Conservation (phyloP, 2,797 vertebrate genomes). For the Myotis findleyi region DNA sequence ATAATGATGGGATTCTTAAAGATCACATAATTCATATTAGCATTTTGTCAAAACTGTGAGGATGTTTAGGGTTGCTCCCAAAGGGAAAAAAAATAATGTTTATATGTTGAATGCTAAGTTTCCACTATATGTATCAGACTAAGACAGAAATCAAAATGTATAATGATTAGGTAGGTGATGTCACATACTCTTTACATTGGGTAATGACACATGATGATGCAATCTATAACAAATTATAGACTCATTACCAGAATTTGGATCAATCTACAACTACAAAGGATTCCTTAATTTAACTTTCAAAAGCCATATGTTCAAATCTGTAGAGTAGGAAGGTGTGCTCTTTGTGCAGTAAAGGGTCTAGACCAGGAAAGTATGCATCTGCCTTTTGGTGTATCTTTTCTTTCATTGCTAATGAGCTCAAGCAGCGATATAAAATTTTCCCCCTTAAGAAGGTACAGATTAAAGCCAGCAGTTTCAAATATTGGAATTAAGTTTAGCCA, state of each 20-base stretch:
- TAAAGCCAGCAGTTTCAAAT: conserved; percentile 53
- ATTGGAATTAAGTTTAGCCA: conserved; percentile 37
- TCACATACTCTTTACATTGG: background rate
- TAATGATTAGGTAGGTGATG: background rate
- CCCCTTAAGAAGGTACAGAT: background rate
- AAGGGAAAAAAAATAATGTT: background rate
- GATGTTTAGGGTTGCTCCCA: background rate
- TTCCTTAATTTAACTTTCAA: background rate
- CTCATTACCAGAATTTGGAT: background rate
- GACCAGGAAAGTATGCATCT: background rate
- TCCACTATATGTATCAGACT: background rate
- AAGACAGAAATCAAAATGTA: background rate
- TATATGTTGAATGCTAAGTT: background rate
- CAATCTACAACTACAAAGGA: background rate
- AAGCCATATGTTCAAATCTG: background rate
- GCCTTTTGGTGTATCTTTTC: background rate
- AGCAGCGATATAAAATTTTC: background rate
- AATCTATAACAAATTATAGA: background rate
- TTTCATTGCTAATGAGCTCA: background rate
- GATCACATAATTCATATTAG: background rate
- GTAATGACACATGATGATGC: background rate
- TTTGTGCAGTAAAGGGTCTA: background rate
- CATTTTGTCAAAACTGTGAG: background rate
- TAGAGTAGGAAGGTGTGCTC: background rate
- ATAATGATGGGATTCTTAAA: background rate